These are phyloP conservation scores for Oxytorus armatus DNA, from an alignment of 2,888 invertebrate genomes.

Conservation along the genomic window DNA sequence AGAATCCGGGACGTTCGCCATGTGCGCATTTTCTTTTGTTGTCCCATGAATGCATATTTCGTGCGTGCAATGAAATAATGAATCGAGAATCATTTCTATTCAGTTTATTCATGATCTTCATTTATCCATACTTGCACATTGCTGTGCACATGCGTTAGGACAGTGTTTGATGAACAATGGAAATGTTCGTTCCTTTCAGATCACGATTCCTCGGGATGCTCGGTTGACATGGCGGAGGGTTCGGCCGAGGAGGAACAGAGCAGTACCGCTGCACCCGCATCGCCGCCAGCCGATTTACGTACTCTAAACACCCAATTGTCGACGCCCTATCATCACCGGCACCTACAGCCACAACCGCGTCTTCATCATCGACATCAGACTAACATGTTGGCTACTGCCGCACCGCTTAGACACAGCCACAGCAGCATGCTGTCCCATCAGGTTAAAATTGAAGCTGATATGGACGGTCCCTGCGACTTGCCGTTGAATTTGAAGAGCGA, in stretches of 20 bases:
- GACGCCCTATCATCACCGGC: constrained; percentile 80
- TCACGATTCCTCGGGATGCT: constrained; percentile 90
- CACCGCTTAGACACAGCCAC: constrained; percentile 82
- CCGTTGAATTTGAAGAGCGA: constrained; percentile 84
- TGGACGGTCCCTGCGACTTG: constrained; percentile 82
- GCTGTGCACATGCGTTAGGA: background rate
- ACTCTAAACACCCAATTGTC: constrained; percentile 84
- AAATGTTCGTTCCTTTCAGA: constrained; percentile 84
- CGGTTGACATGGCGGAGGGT: constrained; percentile 94
- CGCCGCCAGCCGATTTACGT: constrained; percentile 85
- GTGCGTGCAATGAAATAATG: background rate
- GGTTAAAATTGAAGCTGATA: constrained; percentile 81
- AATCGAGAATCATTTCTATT: too few relatives aligned
- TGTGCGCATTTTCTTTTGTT: too few relatives aligned
- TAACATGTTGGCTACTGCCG: constrained; percentile 83
- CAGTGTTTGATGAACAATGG: constrained; percentile 34
- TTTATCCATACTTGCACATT: constrained; percentile 43
- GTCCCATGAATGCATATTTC: background rate
- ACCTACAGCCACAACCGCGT: constrained; percentile 78
- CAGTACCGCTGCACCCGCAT: constrained; percentile 86
- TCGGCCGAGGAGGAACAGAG: constrained; percentile 87
- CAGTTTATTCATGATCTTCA: background rate
- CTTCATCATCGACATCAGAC: constrained; percentile 79
- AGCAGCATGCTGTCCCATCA: constrained; percentile 82
- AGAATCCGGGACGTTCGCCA: too few relatives aligned